phyloP scores from a whole-genome alignment of 2,888 invertebrate species.

The Aporophyla nigra region DNA sequence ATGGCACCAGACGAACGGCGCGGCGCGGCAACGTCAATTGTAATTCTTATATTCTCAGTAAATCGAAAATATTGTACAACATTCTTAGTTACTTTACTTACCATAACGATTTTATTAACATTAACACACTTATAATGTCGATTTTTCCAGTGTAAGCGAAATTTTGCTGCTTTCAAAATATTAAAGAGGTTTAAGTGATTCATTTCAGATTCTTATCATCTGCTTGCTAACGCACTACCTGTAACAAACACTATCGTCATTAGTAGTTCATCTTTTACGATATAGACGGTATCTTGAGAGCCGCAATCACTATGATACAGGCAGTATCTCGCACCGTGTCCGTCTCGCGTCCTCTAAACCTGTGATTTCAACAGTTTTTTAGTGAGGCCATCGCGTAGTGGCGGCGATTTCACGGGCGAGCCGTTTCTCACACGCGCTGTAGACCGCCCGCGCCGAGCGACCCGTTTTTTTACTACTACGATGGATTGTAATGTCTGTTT shows the following conservation, averaged over 20 bases:
- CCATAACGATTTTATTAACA: not conserved
- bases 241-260: not conserved
- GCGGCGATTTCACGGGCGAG: constrained; percentile 70
- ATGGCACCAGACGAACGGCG: constrained; percentile 18
- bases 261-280: not conserved
- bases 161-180: not conserved
- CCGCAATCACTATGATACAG: not conserved
- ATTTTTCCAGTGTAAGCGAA: not conserved
- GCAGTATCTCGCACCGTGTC: constrained; percentile 41
- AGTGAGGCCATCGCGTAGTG: constrained; percentile 59
- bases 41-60: not conserved
- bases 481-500: constrained; percentile 67
- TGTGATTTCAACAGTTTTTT: constrained; percentile 55
- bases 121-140: not conserved
- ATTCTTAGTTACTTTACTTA: not conserved
- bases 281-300: not conserved
- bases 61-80: constrained; percentile 3
- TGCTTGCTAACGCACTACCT: not conserved
- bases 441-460: constrained; percentile 68
- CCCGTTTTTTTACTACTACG: constrained; percentile 62
- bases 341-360: constrained; percentile 56
- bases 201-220: not conserved
- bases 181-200: too few species aligned
- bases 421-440: constrained; percentile 70
- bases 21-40: not conserved